phyloP scores from a whole-genome alignment of 2,797 vertebrate genomes.

The Bradypodion ventrale region DNA sequence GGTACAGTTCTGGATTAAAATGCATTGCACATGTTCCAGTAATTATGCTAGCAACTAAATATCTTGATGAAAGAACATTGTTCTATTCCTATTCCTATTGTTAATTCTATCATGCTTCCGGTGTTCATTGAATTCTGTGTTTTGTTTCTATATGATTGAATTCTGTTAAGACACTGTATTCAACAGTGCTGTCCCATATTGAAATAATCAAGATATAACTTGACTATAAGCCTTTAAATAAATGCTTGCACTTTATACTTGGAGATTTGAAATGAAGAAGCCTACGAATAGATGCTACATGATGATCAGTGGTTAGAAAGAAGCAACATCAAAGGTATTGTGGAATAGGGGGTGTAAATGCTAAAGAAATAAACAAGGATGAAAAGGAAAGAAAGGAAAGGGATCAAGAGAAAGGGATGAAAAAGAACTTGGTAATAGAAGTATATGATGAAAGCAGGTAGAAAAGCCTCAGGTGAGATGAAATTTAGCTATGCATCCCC shows the following conservation, averaged over 20 bases:
- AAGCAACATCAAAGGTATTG: constrained; percentile 63
- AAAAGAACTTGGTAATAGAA: constrained; percentile 51
- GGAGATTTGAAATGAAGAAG: constrained; percentile 60
- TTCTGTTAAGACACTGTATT: constrained; percentile 52
- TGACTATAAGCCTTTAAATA: constrained; percentile 46
- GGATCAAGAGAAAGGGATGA: constrained; percentile 57
- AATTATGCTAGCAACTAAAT: background rate
- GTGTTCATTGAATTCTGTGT: constrained; percentile 57
- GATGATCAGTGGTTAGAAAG: constrained; percentile 47
- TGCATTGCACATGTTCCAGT: background rate
- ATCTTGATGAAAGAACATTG: constrained; percentile 52
- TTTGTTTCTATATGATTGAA: constrained; percentile 66
- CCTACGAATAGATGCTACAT: constrained; percentile 49
- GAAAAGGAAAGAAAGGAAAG: constrained; percentile 62
- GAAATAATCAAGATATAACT: constrained; percentile 45
- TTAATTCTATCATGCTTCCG: constrained; percentile 41
- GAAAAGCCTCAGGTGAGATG: constrained; percentile 58
- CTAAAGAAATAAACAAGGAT: constrained; percentile 65
- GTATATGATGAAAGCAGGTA: constrained; percentile 44
- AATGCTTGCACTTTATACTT: constrained; percentile 37
- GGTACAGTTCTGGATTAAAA: constrained; percentile 10
- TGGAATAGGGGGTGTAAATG: constrained; percentile 53
- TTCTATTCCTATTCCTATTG: constrained; percentile 55
- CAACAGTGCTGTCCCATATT: constrained; percentile 47
- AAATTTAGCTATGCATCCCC: constrained; percentile 61